phyloP scores from a whole-genome alignment of 1,140 invertebrate genomes.

The roundworm (Caenorhabditis elegans) region WBcel235 BX284603.4:13620001-13620500 shows the following conservation, averaged over 20 bases:
- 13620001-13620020: not conserved
- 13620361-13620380: not conserved
- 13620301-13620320: slow-evolving; percentile 29
- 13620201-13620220: slow-evolving; percentile 23
- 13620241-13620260: not conserved
- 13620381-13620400: slow-evolving; percentile 1
- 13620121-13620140: slow-evolving; percentile 10
- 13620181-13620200: slow-evolving; percentile 23
- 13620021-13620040: slow-evolving; percentile 16
- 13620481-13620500: slow-evolving; percentile 47
- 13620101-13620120: slow-evolving; percentile 18
- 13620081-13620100: slow-evolving; percentile 52
- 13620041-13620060: not conserved
- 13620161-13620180: not conserved
- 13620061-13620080: slow-evolving; percentile 54
- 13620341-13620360: not conserved
- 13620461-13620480: slow-evolving; percentile 49
- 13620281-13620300: slow-evolving; percentile 52
- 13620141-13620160: slow-evolving; percentile 6
- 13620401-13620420: not conserved
- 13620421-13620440: slow-evolving; percentile 7
- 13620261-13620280: slow-evolving; percentile 52
- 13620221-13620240: slow-evolving; percentile 7
- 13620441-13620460: slow-evolving; percentile 46
- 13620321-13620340: not conserved